A percentile compares a stretch with the other conserved stretches of the same genome.
phyloP scores from a whole-genome alignment of 2,113 vertebrate species.

The Hyperopisus bebe region DNA sequence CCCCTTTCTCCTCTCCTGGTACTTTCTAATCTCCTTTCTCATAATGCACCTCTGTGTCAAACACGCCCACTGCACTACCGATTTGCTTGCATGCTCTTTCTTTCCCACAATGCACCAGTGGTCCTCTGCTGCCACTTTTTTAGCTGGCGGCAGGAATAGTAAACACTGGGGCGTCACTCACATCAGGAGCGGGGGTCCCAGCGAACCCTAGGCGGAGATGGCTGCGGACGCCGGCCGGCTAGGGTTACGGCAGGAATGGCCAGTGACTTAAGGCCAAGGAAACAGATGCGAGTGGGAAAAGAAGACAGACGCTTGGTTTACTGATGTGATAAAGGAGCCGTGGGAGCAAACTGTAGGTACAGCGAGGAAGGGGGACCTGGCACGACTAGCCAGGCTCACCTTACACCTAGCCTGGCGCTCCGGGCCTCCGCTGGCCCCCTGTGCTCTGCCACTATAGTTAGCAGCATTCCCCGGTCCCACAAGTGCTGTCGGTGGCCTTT shows the following conservation, averaged over 20 bases:
- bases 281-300: constrained; percentile 47
- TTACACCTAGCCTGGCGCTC: constrained; percentile 64
- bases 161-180: constrained; percentile 19
- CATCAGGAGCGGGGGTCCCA: background rate
- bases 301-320: constrained; percentile 47
- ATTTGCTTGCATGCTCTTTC: background rate
- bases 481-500: background rate
- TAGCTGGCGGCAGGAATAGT: constrained; percentile 26
- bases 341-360: constrained; percentile 42
- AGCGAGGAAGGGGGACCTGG: constrained; percentile 51
- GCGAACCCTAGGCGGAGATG: background rate
- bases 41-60: background rate
- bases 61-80: background rate
- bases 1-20: constrained; percentile 63
- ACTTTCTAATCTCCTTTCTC: constrained; percentile 19
- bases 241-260: constrained; percentile 57
- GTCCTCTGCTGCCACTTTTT: background rate
- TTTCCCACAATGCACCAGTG: constrained; percentile 2
- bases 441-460: constrained; percentile 52
- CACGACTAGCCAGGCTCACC: constrained; percentile 50
- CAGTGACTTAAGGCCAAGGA: constrained; percentile 49
- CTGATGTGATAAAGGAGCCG: constrained; percentile 51
- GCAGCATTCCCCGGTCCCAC: constrained; percentile 33
- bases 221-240: constrained; percentile 33
- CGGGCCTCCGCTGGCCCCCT: constrained; percentile 55